These are phyloP conservation scores for Ypsolopha sequella DNA, from an alignment of 2,888 invertebrate species.

Conservation along the genomic window DNA sequence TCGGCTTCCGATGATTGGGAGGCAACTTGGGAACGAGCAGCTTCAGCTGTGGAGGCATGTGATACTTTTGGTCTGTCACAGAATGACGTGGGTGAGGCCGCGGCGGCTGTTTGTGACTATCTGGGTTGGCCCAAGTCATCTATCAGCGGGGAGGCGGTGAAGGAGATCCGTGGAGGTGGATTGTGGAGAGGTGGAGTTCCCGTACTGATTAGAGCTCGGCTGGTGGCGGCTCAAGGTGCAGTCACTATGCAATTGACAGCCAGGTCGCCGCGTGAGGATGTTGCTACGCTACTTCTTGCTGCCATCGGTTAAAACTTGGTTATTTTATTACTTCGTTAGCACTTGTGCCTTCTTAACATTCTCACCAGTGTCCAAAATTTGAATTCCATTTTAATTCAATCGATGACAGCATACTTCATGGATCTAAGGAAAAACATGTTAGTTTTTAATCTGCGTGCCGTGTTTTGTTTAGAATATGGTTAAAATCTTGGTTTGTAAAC, in stretches of 20 bases:
- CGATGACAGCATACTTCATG: too few relatives aligned
- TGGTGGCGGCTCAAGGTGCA: slow-evolving; percentile 79
- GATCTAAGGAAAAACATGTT: too few relatives aligned
- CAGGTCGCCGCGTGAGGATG: slow-evolving; percentile 85
- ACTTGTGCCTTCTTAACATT: too few relatives aligned
- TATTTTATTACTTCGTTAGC: neutral
- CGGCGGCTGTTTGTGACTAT: slow-evolving; percentile 51
- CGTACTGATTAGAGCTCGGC: slow-evolving; percentile 87
- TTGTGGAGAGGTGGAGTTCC: slow-evolving; percentile 93
- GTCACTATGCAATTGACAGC: slow-evolving; percentile 96
- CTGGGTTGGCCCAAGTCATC: slow-evolving; percentile 42
- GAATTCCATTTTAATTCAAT: too few relatives aligned
- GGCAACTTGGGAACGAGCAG: slow-evolving; percentile 83
- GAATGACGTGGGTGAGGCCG: slow-evolving; percentile 43
- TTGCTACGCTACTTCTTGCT: slow-evolving; percentile 89
- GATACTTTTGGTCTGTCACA: slow-evolving; percentile 92
- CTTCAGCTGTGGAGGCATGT: slow-evolving; percentile 80
- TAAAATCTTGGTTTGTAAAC: too few relatives aligned
- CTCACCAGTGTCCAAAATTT: too few relatives aligned
- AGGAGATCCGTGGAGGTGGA: slow-evolving; percentile 70
- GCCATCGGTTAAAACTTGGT: slow-evolving; percentile 79
- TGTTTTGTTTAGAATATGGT: too few relatives aligned
- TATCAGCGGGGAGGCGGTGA: slow-evolving; percentile 47
- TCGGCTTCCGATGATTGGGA: slow-evolving; percentile 53
- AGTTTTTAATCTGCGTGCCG: too few relatives aligned